Conservation (phyloP, 2,797 vertebrate species). For the Microcaecilia unicolor region DNA sequence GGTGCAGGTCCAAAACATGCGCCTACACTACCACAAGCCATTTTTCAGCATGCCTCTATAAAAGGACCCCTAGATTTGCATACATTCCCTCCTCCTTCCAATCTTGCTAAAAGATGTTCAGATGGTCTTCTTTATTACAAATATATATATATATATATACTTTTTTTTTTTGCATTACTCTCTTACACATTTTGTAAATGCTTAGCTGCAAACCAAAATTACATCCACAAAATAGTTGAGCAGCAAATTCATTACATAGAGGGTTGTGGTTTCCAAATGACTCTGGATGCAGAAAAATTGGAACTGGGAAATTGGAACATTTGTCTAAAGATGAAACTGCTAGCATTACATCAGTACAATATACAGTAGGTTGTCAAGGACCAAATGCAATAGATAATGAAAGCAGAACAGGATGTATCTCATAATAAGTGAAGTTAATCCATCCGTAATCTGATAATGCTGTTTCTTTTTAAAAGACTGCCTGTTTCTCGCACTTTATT, state of each 20-base stretch:
- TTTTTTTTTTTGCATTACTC: too few species aligned
- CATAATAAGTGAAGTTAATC: constrained; percentile 29
- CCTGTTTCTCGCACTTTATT: too few species aligned
- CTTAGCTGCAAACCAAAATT: constrained; percentile 1
- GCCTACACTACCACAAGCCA: too few species aligned
- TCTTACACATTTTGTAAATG: neutral
- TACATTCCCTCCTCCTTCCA: too few species aligned
- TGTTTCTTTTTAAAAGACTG: too few species aligned
- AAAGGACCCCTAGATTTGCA: too few species aligned
- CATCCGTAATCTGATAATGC: constrained; percentile 12
- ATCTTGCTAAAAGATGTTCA: too few species aligned
- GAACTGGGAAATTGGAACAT: constrained; percentile 2
- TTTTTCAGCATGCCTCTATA: too few species aligned
- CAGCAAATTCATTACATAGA: constrained; percentile 1
- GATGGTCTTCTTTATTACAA: too few species aligned
- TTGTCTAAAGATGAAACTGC: constrained; percentile 12
- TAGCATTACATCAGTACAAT: constrained; percentile 15
- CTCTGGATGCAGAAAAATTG: neutral
- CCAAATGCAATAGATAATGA: constrained; percentile 34
- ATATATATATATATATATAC: too few species aligned
- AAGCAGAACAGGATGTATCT: constrained; percentile 26
- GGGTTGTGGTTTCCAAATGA: constrained; percentile 1
- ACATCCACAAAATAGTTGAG: neutral
- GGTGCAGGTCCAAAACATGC: too few species aligned
- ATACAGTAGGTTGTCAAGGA: constrained; percentile 15